These are phyloP conservation scores for Acanthiza pusilla DNA, from an alignment of 2,797 vertebrate genomes.

Conservation along the genomic window DNA sequence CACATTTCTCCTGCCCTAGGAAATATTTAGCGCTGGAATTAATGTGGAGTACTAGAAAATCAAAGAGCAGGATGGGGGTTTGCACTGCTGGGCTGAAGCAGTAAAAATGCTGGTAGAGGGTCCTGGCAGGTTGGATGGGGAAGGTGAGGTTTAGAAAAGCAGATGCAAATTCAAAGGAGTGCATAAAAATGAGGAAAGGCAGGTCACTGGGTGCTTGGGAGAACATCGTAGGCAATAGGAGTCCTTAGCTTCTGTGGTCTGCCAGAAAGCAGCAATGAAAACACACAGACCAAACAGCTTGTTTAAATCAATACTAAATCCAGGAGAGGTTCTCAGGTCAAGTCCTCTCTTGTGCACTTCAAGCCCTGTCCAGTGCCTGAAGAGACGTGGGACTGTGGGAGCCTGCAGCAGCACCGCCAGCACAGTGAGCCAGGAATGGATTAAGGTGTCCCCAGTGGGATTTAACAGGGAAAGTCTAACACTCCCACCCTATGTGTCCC, in stretches of 20 bases:
- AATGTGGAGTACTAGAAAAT: not conserved
- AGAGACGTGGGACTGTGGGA: not conserved
- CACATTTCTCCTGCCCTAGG: not conserved
- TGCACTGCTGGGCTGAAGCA: not conserved
- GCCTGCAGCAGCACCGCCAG: rapidly evolving
- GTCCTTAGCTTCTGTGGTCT: not conserved
- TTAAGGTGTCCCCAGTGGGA: not conserved
- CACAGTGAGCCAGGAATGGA: not conserved
- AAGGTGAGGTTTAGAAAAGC: not conserved
- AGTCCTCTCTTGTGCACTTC: not conserved
- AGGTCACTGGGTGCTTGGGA: not conserved
- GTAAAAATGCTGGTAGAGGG: not conserved
- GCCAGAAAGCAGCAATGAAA: not conserved
- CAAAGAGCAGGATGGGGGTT: not conserved
- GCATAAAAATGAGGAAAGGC: not conserved
- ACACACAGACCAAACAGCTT: not conserved
- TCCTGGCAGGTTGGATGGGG: not conserved
- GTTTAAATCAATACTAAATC: not conserved
- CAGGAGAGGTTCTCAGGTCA: not conserved
- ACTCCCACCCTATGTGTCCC: not conserved
- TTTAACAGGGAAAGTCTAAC: not conserved
- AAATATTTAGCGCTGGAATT: not conserved
- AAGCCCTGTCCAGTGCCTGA: not conserved
- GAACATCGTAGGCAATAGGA: rapidly evolving
- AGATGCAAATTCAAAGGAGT: not conserved